Percentiles rank a stretch among this genome's conserved stretches.
phyloP scores from a whole-genome alignment of 2,888 invertebrate genomes.

The Aricia artaxerxes region DNA sequence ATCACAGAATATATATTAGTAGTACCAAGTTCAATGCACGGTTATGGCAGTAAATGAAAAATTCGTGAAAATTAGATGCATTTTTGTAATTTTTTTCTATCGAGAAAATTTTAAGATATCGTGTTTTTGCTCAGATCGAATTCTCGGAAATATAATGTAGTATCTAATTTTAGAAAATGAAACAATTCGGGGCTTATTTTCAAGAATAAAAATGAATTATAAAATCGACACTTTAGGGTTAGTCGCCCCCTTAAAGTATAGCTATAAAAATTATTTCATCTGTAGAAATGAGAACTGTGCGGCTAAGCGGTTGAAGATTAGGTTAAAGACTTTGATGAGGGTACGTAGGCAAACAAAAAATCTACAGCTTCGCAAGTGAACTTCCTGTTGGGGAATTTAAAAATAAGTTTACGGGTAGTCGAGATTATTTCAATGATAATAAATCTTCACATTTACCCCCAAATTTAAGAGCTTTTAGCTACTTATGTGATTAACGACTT shows the following conservation, averaged over 20 bases:
- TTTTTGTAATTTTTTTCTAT: too few relatives aligned
- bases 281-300: not conserved
- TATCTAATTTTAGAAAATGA: too few relatives aligned
- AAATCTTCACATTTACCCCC: not conserved
- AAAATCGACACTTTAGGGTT: too few relatives aligned
- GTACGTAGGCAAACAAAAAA: not conserved
- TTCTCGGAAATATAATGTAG: too few relatives aligned
- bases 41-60: too few relatives aligned
- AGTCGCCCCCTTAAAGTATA: not conserved
- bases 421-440: slow-evolving; percentile 12
- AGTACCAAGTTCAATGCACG: too few relatives aligned
- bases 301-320: not conserved
- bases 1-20: too few relatives aligned
- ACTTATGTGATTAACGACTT: slow-evolving; percentile 12
- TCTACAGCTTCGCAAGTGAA: not conserved
- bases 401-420: not conserved
- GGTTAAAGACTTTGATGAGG: not conserved
- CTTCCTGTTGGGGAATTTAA: not conserved
- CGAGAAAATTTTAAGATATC: too few relatives aligned
- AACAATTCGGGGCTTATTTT: too few relatives aligned
- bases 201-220: too few relatives aligned
- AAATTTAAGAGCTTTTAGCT: slow-evolving; percentile 11
- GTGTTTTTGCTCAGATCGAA: too few relatives aligned
- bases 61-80: too few relatives aligned
- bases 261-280: slow-evolving; percentile 30